Evolutionary conservation across 2,888 invertebrate species (phyloP).

Genomic region (Zaprionus bogoriensis): DNA sequence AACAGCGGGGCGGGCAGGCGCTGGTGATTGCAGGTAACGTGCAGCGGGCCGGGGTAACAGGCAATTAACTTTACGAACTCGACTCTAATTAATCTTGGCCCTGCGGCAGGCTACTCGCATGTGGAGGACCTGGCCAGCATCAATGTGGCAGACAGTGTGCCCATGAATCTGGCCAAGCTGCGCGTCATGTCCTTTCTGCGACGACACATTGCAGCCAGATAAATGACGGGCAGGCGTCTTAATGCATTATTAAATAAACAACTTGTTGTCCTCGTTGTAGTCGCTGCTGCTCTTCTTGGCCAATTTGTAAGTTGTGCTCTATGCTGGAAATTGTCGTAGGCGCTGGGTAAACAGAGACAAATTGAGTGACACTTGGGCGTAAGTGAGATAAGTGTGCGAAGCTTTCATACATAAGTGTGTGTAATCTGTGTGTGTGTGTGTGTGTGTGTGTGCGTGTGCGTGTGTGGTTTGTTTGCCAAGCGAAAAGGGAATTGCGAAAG

Average conservation of each 20-base stretch:
- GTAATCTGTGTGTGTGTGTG: neutral
- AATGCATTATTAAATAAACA: conserved; percentile 57
- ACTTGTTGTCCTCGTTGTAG: conserved; percentile 20
- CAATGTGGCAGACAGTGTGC: conserved; percentile 64
- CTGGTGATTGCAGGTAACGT: conserved; percentile 67
- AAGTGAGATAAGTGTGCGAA: conserved; percentile 51
- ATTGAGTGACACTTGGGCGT: conserved; percentile 62
- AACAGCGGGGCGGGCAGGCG: conserved; percentile 73
- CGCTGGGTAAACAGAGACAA: conserved; percentile 53
- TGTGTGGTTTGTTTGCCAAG: conserved; percentile 19
- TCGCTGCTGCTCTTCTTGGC: neutral
- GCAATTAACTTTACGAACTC: neutral
- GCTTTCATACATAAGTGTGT: conserved; percentile 6
- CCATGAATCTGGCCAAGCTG: conserved; percentile 78
- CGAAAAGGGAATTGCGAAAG: conserved; percentile 19
- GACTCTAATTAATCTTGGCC: conserved; percentile 13
- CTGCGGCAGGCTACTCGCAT: conserved; percentile 74
- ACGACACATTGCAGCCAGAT: conserved; percentile 44
- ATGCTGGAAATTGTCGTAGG: conserved; percentile 12
- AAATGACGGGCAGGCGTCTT: conserved; percentile 21
- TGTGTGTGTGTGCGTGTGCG: neutral
- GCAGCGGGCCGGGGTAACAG: neutral
- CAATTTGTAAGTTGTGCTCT: conserved; percentile 44
- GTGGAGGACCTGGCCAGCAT: conserved; percentile 77
- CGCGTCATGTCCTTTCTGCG: conserved; percentile 73